A percentile compares a stretch with the other conserved stretches of the same genome.
These are phyloP conservation scores for Drosophila nikananu DNA, from an alignment of 1,140 invertebrate genomes.

Conservation along the genomic window DNA sequence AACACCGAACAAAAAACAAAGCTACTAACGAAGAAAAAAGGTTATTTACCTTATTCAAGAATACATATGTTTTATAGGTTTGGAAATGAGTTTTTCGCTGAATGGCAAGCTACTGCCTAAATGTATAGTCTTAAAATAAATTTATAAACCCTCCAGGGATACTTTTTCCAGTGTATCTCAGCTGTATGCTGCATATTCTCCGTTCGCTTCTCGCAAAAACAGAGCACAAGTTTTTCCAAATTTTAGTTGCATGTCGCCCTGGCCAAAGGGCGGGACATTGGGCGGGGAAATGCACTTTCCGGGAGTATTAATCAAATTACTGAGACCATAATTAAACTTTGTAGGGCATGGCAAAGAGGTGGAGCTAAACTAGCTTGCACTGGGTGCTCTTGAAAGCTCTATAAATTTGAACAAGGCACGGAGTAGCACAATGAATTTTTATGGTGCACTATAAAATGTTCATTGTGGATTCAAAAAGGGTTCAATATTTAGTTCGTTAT, in stretches of 20 bases:
- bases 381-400: slow-evolving; percentile 38
- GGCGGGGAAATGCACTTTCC: slow-evolving; percentile 40
- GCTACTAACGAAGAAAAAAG: not conserved
- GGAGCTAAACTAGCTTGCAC: not conserved
- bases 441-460: not conserved
- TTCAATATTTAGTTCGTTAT: not conserved
- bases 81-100: not conserved
- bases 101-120: not conserved
- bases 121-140: not conserved
- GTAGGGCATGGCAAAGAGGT: slow-evolving; percentile 22
- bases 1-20: not conserved
- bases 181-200: slow-evolving; percentile 42
- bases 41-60: not conserved
- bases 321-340: slow-evolving; percentile 46
- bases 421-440: slow-evolving; percentile 2
- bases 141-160: not conserved
- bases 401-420: slow-evolving; percentile 17
- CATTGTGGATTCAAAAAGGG: not conserved
- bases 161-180: not conserved
- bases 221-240: slow-evolving; percentile 21
- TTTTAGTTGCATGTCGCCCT: slow-evolving; percentile 20
- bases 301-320: slow-evolving; percentile 50
- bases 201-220: not conserved
- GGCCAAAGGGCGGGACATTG: not conserved
- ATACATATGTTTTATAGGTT: too few species aligned